Evolutionary conservation across 1,140 invertebrate species (phyloP), one percentile per base, ranked within the genome.

Genomic region (Hirudo medicinalis): DNA sequence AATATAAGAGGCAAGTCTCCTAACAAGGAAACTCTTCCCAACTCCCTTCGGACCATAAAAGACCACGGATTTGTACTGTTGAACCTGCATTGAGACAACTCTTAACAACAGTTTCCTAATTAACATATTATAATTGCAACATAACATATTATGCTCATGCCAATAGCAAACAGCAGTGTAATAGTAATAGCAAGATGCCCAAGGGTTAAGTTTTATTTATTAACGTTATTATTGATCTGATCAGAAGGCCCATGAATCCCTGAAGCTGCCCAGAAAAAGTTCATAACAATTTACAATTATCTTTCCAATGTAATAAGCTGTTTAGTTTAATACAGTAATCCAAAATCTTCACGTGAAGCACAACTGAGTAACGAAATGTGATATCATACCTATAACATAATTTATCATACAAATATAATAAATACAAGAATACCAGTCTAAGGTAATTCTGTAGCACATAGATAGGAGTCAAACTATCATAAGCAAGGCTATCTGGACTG

Each of bases 391-490:
- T n/a, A n/a, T n/a, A n/a, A n/a, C n/a, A n/a, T n/a, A n/a, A n/a
- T n/a, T n/a, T n/a, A n/a, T n/a, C n/a, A n/a, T n/a, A n/a, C 17
- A 15, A 32, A 63, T 63, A 63, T 22, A 63, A 11, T 15, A 22
- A 25, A 63, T 63, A 22, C 4, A 63, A 22, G 29, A 63, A 25
- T 22, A 63, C 57, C 22, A 63, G 22, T 63, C 22, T 63, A 13
- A 80, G 71, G 71, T 81, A 81, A 68, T 78, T 80, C 67, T 78
- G 77, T 63, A 81, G 72, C 6, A 74, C 75, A 22, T 76, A 71
- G 0, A 78, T 75, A 55, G 80, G 79, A 54, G 79, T 76, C n/a
- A 81, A 76, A 19, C 77, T 76, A 72, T 80, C 79, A 76, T 78
- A 80, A 20, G 79, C 76, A 63, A 81, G 72, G 6, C 77, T 76